These are phyloP conservation scores for Dolichoris vasculosae DNA, from an alignment of 1,140 invertebrate species.

Conservation along the genomic window DNA sequence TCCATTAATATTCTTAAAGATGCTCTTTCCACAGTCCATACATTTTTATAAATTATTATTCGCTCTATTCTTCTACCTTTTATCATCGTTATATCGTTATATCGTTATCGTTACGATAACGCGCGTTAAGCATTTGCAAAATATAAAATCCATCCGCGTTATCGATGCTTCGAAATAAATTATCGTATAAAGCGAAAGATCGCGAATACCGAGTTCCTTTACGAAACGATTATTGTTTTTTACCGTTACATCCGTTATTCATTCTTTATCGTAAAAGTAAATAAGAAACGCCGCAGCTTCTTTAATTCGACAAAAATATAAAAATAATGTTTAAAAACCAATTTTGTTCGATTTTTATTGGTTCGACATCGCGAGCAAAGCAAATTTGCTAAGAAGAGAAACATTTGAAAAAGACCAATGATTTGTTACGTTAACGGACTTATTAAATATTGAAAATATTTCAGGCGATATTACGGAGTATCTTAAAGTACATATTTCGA, in stretches of 20 bases:
- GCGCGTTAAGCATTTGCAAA: not conserved
- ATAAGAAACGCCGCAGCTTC: not conserved
- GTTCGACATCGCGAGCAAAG: not conserved
- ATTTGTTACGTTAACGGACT: slow-evolving; percentile 21
- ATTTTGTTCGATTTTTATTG: not conserved
- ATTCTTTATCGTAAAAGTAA: not conserved
- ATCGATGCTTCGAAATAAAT: not conserved
- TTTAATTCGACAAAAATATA: not conserved
- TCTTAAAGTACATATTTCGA: not conserved
- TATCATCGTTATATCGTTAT: no score
- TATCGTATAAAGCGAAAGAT: not conserved
- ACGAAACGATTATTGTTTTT: not conserved
- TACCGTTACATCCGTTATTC: not conserved
- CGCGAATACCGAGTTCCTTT: not conserved
- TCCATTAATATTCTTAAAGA: not conserved
- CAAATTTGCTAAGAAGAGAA: not conserved
- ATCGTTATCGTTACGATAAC: not conserved
- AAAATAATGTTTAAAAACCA: not conserved
- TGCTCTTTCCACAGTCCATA: no score
- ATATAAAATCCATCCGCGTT: not conserved
- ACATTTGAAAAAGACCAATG: not conserved
- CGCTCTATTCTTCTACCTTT: no score
- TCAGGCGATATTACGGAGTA: not conserved
- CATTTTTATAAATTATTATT: no score
- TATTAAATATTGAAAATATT: slow-evolving; percentile 24